Evolutionary conservation across 30 jellyfish, hydroid and myxozoan species (phyloP).

Genomic region (Clytia hemisphaerica): DNA sequence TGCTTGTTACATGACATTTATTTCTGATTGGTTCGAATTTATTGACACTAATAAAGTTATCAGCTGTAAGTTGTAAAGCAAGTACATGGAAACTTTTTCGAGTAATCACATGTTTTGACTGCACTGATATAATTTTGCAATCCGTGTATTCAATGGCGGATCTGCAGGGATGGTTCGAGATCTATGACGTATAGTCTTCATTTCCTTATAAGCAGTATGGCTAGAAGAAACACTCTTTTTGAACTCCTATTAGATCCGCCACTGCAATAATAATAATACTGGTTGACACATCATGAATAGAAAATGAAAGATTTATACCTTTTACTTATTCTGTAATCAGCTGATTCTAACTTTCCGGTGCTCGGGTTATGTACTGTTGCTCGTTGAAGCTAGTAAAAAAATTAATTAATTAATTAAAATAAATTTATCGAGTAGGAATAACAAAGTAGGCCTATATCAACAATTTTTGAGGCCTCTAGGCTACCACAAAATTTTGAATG

Average conservation of each 20-base stretch:
- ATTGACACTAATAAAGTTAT: no score
- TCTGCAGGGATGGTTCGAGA: no score
- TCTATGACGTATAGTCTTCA: no score
- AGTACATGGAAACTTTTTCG: no score
- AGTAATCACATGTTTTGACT: no score
- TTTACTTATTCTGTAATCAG: conserved; percentile 76
- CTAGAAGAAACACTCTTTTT: background rate
- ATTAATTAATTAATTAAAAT: background rate
- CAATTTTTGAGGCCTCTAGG: background rate
- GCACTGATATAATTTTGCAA: no score
- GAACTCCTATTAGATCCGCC: background rate
- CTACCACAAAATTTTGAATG: background rate
- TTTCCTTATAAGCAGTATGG: no score
- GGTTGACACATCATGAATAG: background rate
- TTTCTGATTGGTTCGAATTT: no score
- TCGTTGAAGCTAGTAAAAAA: conserved; percentile 50
- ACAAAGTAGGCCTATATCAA: background rate
- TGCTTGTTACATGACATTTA: no score
- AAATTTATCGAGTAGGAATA: background rate
- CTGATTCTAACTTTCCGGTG: conserved; percentile 69
- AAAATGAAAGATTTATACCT: conserved; percentile 32
- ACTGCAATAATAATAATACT: background rate
- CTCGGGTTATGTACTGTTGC: conserved; percentile 91
- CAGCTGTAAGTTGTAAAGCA: no score
- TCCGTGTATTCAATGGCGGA: no score